Base-by-base conservation (phyloP, 2,888 invertebrate species). In the Trimorus sp. region DNA sequence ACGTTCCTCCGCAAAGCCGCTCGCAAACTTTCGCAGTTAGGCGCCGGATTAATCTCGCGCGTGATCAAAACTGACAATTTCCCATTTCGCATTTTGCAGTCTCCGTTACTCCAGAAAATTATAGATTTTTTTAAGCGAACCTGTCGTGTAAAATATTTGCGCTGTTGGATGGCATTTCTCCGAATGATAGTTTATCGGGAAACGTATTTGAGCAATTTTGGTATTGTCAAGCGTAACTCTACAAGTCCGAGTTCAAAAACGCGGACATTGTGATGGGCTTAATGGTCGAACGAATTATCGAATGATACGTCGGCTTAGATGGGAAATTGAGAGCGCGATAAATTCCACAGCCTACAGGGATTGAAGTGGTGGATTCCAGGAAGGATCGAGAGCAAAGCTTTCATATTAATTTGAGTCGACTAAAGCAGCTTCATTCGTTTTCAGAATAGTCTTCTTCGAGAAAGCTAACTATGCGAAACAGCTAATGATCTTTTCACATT, bases 401-500 rank as follows among this genome's bases (percentile, higher is more conserved):
- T 82, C 82, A 82, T 82, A 84, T 84, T 84, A 82, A 84, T 84
- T 84, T 84, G 82, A 79, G 77, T 60, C 82, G 54, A 69, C 74
- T 77, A 58, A 71, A 71, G 77, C 75, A 63, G 77, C 81, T 75
- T 42, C 76, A 74, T 65, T 69, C 70, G 73, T 75, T 76, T 76
- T 63, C 49, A 59, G 76, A 79, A 69, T 37, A 70, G 65, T 68
- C 66, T 75, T 63, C 78, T 75, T 48, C 68, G 63, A 49, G 66
- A 38, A 70, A 73, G 79, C 79, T 79, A 82, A 83, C 79, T 79
- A 60, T 65, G 81, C 81, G 76, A 81, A 79, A 81, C 79, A 81
- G 79, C 83, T 84, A 82, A 83, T 84, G 84, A 84, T 84, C 84
- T 80, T 82, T 82, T 78, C 68, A 78, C 74, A 84, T 84, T 84